Evolutionary conservation across 2,888 invertebrate species (phyloP).

Genomic region (Synanthedon myopaeformis): DNA sequence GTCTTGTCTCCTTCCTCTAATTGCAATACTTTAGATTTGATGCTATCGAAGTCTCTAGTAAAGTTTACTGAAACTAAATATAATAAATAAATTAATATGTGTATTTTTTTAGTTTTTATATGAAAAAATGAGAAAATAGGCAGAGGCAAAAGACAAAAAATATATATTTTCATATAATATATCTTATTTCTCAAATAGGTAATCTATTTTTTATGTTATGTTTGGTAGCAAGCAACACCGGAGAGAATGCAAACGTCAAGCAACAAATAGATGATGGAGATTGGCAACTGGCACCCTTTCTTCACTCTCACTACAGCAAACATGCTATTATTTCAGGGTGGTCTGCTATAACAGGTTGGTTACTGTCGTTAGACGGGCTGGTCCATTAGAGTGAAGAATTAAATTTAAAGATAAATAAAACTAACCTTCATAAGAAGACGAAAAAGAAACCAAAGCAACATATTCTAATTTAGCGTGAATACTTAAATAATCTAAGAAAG

Average conservation of each 20-base stretch:
- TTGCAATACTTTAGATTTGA: conserved; percentile 80
- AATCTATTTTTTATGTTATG: too few species aligned
- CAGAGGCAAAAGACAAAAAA: too few species aligned
- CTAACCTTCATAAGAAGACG: conserved; percentile 54
- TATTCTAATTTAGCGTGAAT: conserved; percentile 56
- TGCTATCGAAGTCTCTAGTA: conserved; percentile 87
- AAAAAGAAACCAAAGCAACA: conserved; percentile 52
- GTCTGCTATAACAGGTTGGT: neutral
- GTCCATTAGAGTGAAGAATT: neutral
- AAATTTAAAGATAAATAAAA: neutral
- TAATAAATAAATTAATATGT: too few species aligned
- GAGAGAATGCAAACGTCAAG: too few species aligned
- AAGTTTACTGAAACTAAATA: conserved; percentile 79
- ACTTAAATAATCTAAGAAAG: conserved; percentile 52
- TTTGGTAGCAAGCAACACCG: too few species aligned
- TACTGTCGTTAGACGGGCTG: neutral
- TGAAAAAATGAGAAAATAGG: too few species aligned
- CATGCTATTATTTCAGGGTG: too few species aligned
- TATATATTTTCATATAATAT: too few species aligned
- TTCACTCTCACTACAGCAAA: too few species aligned
- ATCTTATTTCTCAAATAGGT: too few species aligned
- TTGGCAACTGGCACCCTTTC: neutral
- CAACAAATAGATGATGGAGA: too few species aligned
- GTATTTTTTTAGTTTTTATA: too few species aligned
- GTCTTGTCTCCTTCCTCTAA: conserved; percentile 90